These are phyloP conservation scores for Megathymus violae DNA, from an alignment of 1,140 invertebrate species.

Conservation along the genomic window DNA sequence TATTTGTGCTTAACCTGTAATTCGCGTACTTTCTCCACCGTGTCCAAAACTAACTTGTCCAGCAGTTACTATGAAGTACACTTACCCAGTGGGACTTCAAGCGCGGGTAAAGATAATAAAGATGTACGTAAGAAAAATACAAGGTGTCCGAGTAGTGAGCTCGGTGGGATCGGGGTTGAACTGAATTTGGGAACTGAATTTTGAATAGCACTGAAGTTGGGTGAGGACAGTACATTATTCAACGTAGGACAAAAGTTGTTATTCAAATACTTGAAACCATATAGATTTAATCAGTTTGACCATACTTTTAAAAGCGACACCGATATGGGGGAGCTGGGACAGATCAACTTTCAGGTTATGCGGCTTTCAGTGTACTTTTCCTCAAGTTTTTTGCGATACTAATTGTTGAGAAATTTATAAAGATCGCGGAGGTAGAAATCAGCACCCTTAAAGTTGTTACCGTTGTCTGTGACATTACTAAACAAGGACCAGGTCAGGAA, in stretches of 20 bases:
- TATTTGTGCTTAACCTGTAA: slow-evolving; percentile 39
- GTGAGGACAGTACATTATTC: slow-evolving; percentile 51
- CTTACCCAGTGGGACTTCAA: slow-evolving; percentile 5
- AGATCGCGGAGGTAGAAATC: slow-evolving; percentile 35
- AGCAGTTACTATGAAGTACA: slow-evolving; percentile 16
- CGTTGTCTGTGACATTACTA: slow-evolving; percentile 18
- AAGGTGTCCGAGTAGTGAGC: slow-evolving; percentile 55
- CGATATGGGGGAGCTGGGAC: slow-evolving; percentile 50
- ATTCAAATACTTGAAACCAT: slow-evolving; percentile 37
- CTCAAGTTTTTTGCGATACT: slow-evolving; percentile 46
- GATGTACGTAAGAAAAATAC: slow-evolving; percentile 43
- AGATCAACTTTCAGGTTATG: slow-evolving; percentile 42
- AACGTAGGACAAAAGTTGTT: slow-evolving; percentile 47
- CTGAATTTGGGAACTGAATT: slow-evolving; percentile 50
- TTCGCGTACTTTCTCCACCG: slow-evolving; percentile 21
- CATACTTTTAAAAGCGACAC: slow-evolving; percentile 42
- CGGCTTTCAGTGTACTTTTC: slow-evolving; percentile 44
- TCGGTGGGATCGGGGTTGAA: slow-evolving; percentile 51
- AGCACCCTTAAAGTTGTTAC: slow-evolving; percentile 30
- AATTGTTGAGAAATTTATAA: slow-evolving; percentile 39
- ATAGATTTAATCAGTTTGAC: slow-evolving; percentile 46
- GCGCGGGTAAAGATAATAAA: slow-evolving; percentile 21
- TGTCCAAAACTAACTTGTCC: slow-evolving; percentile 35
- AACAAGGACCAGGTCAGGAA: slow-evolving; percentile 47
- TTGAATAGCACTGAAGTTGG: slow-evolving; percentile 55